Conservation (phyloP, 2,797 vertebrate species). For the Anisognathus igniventris region DNA sequence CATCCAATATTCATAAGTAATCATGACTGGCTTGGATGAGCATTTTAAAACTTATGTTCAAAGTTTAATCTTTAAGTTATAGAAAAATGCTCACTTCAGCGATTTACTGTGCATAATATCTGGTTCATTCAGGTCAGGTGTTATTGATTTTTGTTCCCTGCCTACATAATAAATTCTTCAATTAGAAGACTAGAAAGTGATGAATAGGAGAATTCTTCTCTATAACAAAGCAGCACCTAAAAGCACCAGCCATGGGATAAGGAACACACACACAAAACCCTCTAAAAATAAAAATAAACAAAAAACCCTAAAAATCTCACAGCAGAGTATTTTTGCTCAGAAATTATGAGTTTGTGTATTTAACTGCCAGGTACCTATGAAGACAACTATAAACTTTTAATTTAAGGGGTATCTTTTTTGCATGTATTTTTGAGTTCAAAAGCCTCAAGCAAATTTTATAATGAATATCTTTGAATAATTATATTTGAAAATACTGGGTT, state of each 20-base stretch:
- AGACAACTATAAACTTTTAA: background rate
- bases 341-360: background rate
- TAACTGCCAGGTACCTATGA: background rate
- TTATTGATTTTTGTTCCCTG: conserved; percentile 39
- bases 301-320: background rate
- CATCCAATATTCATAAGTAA: conserved; percentile 19
- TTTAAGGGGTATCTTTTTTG: background rate
- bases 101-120: background rate
- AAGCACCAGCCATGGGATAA: background rate
- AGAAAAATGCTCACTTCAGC: conserved; percentile 24
- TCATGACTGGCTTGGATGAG: background rate
- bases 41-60: conserved; percentile 20
- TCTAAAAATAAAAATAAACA: background rate
- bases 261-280: background rate
- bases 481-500: background rate
- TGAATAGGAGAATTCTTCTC: background rate
- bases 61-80: conserved; percentile 12
- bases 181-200: conserved; percentile 22
- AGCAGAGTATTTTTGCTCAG: background rate
- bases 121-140: conserved; percentile 18
- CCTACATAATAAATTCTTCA: conserved; percentile 34
- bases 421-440: background rate
- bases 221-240: background rate
- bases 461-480: background rate
- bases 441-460: background rate